Evolutionary conservation across 2,113 vertebrate genomes (phyloP).

Genomic region (Puma concolor): DNA sequence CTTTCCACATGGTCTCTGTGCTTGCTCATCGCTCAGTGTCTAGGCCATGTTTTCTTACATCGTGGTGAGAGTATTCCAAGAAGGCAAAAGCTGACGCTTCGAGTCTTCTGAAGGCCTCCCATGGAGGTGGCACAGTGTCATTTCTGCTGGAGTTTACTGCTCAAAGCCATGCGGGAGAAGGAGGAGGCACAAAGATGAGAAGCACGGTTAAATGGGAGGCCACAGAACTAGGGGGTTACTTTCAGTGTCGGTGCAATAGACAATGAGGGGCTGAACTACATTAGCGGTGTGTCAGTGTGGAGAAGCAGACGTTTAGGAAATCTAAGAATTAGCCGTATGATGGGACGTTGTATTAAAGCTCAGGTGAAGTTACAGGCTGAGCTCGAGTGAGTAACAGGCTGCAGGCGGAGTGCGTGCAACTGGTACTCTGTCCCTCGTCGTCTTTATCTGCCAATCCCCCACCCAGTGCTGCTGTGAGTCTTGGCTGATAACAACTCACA

Average conservation of each 20-base stretch:
- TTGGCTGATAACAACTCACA: not conserved
- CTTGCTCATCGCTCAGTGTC: not conserved
- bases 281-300: not conserved
- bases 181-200: not conserved
- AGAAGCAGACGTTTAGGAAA: not conserved
- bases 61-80: not conserved
- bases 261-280: not conserved
- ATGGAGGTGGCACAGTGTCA: not conserved
- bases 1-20: not conserved
- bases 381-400: not conserved
- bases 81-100: not conserved
- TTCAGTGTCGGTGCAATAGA: not conserved
- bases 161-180: not conserved
- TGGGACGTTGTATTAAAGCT: not conserved
- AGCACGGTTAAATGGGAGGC: not conserved
- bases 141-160: not conserved
- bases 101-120: not conserved
- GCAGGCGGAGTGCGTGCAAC: not conserved
- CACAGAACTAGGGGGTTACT: not conserved
- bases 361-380: not conserved
- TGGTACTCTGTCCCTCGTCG: too few species aligned
- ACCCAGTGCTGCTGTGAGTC: not conserved
- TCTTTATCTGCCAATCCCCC: not conserved
- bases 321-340: not conserved
- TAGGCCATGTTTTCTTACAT: not conserved